Evolutionary conservation across 2,888 invertebrate species (phyloP), one percentile per base, ranked within the genome.

Genomic region (Ormyrus thymus): DNA sequence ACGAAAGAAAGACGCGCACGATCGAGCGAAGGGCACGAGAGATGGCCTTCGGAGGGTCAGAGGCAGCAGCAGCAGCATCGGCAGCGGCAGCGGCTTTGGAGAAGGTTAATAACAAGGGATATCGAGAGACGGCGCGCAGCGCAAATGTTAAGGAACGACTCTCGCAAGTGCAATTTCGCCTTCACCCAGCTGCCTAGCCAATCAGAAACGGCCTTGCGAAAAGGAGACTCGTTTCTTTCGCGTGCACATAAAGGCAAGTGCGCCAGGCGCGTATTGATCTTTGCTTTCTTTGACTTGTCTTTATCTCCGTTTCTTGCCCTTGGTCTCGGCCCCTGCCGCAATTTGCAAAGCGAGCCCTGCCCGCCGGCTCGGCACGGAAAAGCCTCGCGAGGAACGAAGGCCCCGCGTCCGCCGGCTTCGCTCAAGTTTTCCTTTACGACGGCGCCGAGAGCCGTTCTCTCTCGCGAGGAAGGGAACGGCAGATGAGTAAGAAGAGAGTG

Each of bases 101-200:
- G 72, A 76, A 78, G 74, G 65, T 77, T 78, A 78, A 80, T 80
- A 77, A 80, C 61, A 71, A 71, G 65, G 78, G 72, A 61, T 78
- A 78, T 62, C 70, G 69, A 64, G 68, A 43, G 71, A 58, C 55
- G 13, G 48, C 43, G 29, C 11, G 45, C 58, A 48, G 51, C 46
- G 62, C 45, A 29, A 76, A 76, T 64, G 62, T 73, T 74, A 73
- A 59, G 61, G 76, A 79, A 73, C 53, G 58, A 55, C 65, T 69
- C 73, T 64, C 55, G 82, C 76, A 80, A 82, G 75, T 79, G 76
- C 72, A 75, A 82, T 83, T 79, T 86, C 79, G 84, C 86, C 85
- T 86, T 86, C 85, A 85, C 84, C 84, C 83, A 85, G 83, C 87
- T 85, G 84, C 83, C 84, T 83, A 84, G 83, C 85, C 86, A 84